Conservation (phyloP, 2,113 vertebrate genomes). For the Spheniscus mendiculus region DNA sequence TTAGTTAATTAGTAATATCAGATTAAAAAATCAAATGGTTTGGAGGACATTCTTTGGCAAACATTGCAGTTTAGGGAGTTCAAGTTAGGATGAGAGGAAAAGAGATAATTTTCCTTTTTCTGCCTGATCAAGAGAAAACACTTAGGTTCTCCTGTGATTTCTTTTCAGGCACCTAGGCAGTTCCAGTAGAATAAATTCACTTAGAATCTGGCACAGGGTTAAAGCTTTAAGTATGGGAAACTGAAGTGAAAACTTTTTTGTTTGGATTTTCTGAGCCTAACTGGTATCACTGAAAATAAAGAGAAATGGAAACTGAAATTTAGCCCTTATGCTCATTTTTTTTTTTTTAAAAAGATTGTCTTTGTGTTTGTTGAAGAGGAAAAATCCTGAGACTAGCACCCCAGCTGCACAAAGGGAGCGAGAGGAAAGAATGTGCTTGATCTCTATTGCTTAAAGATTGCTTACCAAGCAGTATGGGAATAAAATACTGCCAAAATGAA, state of each 20-base stretch:
- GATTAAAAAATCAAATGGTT: neutral
- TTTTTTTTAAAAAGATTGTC: neutral
- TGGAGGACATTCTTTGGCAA: neutral
- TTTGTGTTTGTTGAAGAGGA: neutral
- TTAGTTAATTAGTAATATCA: neutral
- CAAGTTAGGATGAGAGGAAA: neutral
- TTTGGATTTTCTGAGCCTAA: neutral
- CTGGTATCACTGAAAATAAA: neutral
- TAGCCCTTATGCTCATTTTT: neutral
- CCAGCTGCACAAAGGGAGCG: neutral
- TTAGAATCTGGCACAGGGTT: neutral
- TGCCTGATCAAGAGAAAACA: neutral
- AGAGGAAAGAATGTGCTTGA: neutral
- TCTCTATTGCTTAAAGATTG: neutral
- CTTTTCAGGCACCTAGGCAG: neutral
- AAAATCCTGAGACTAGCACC: neutral
- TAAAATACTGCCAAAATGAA: neutral
- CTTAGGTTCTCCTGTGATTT: neutral
- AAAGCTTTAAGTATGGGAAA: neutral
- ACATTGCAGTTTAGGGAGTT: neutral
- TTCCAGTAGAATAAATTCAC: neutral
- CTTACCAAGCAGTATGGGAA: neutral
- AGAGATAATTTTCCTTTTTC: neutral
- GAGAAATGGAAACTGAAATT: neutral
- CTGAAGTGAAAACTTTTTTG: neutral